Conservation (phyloP, 2,888 invertebrate genomes). For the Crocallis elinguaria region DNA sequence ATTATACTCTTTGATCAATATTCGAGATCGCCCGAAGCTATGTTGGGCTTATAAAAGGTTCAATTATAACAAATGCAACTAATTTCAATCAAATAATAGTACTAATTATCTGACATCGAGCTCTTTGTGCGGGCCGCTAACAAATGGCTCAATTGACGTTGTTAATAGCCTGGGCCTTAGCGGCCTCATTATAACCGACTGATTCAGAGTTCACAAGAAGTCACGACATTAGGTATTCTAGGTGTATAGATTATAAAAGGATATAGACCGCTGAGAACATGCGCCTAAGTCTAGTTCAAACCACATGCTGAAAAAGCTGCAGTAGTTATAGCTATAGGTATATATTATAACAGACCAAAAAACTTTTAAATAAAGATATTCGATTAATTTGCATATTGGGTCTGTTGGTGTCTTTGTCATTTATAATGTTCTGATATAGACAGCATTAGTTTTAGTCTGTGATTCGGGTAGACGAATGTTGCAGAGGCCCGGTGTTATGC, state of each 20-base stretch:
- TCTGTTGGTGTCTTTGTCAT: no score
- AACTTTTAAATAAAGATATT: no score
- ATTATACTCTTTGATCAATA: conserved; percentile 69
- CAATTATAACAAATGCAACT: conserved; percentile 79
- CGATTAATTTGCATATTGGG: no score
- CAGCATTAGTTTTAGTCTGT: no score
- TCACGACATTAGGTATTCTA: conserved; percentile 55
- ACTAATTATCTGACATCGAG: conserved; percentile 79
- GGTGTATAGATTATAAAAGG: conserved; percentile 19
- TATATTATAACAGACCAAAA: no score
- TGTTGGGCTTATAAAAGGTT: conserved; percentile 68
- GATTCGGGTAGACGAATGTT: no score
- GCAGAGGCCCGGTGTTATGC: no score
- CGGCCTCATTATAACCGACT: conserved; percentile 57
- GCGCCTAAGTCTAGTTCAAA: not conserved
- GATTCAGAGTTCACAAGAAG: conserved; percentile 52
- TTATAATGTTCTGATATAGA: no score
- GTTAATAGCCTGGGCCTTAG: conserved; percentile 69
- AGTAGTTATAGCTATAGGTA: no score
- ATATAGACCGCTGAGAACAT: not conserved
- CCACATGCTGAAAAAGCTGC: no score
- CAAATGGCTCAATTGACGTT: conserved; percentile 80
- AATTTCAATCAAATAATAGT: conserved; percentile 83
- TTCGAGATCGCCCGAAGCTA: conserved; percentile 60
- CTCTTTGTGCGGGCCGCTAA: conserved; percentile 77